Conservation (phyloP, 2,113 vertebrate genomes). For the Labrus mixtus region DNA sequence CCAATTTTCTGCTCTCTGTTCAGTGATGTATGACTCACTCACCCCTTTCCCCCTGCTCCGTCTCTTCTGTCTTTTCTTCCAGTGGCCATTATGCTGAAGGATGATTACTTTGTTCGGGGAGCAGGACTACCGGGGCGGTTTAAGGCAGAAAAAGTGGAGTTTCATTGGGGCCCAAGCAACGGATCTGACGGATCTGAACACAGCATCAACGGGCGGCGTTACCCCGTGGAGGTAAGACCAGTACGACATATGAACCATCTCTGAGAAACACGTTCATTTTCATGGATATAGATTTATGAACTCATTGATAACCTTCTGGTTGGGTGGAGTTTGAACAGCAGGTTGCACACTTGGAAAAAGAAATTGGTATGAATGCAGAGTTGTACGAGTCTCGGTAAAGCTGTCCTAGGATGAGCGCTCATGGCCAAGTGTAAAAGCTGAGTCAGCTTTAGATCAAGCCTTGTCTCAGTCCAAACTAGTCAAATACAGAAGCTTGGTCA, state of each 20-base stretch:
- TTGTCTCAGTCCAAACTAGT: not conserved
- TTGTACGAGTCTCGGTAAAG: too few species aligned
- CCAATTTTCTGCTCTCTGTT: slow-evolving; percentile 7
- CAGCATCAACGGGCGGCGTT: slow-evolving; percentile 92
- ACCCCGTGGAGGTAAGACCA: slow-evolving; percentile 91
- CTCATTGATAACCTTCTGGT: not conserved
- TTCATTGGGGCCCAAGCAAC: slow-evolving; percentile 97
- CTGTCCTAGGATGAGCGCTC: not conserved
- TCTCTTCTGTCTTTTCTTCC: slow-evolving; percentile 51
- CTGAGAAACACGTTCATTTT: not conserved
- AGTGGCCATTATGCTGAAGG: slow-evolving; percentile 96
- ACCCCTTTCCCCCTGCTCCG: not conserved
- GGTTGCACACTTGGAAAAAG: too few species aligned
- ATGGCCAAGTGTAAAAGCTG: too few species aligned
- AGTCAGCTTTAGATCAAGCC: too few species aligned
- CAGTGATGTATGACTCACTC: slow-evolving; percentile 10
- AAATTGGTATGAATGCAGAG: too few species aligned
- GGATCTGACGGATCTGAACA: slow-evolving; percentile 95
- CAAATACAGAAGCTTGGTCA: not conserved
- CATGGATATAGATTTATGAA: not conserved
- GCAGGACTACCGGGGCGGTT: slow-evolving; percentile 93
- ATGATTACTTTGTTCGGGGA: slow-evolving; percentile 95
- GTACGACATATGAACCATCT: not conserved
- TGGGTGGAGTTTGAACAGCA: too few species aligned
- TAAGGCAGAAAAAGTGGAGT: slow-evolving; percentile 97